A percentile compares a stretch with the other conserved stretches of the same genome.
Conservation (phyloP, 2,888 invertebrate genomes). For the Poecilobothrus nobilitatus region DNA sequence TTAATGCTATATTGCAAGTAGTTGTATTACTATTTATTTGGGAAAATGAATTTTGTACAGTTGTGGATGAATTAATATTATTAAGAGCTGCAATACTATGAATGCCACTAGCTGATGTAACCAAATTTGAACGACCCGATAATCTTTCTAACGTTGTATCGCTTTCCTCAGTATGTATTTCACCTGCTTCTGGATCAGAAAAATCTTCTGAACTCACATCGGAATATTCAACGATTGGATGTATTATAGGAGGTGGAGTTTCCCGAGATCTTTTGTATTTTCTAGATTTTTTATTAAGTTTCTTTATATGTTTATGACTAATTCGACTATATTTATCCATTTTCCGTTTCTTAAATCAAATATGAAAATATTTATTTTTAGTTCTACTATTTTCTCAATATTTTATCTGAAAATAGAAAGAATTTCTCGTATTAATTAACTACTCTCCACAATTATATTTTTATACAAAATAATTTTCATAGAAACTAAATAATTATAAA, state of each 20-base stretch:
- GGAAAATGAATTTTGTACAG: not conserved
- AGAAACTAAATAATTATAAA: too few relatives aligned
- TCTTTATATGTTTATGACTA: not conserved
- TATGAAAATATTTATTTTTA: too few relatives aligned
- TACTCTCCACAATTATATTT: too few relatives aligned
- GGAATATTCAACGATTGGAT: slow-evolving; percentile 60
- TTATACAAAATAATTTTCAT: too few relatives aligned
- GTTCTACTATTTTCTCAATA: too few relatives aligned
- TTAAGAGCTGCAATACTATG: not conserved
- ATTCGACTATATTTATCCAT: not conserved
- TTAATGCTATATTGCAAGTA: not conserved
- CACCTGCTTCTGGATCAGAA: slow-evolving; percentile 83
- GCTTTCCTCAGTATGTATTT: slow-evolving; percentile 71
- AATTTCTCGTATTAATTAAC: too few relatives aligned
- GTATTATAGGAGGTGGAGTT: slow-evolving; percentile 10
- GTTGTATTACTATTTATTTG: not conserved
- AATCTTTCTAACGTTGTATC: slow-evolving; percentile 25
- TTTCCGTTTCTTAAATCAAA: not conserved
- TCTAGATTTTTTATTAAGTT: not conserved
- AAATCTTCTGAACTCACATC: slow-evolving; percentile 88
- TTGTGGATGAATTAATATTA: not conserved
- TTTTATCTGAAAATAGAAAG: too few relatives aligned
- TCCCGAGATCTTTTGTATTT: not conserved
- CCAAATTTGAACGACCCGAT: slow-evolving; percentile 9
- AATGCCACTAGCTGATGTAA: slow-evolving; percentile 8